Evolutionary conservation across 2,888 invertebrate genomes (phyloP).

Genomic region (Eulithis testata): DNA sequence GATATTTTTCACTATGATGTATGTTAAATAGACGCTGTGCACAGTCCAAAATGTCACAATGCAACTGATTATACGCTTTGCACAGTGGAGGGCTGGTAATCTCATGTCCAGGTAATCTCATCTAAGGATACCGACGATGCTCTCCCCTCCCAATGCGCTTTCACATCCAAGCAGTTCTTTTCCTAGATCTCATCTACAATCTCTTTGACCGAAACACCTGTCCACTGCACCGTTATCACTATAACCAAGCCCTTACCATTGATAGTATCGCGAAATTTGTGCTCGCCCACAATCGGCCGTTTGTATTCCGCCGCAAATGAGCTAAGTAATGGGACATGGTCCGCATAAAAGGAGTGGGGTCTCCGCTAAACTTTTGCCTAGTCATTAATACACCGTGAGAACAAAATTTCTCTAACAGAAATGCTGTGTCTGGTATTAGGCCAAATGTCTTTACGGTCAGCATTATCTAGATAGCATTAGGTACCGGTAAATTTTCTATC

Average conservation of each 20-base stretch:
- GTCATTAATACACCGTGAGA: constrained; percentile 81
- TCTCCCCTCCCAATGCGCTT: neutral
- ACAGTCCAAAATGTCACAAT: neutral
- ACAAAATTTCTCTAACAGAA: constrained; percentile 46
- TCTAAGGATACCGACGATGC: neutral
- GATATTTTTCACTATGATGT: neutral
- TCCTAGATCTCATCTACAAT: neutral
- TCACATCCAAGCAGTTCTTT: neutral
- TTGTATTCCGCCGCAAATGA: constrained; percentile 83
- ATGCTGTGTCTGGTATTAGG: constrained; percentile 44
- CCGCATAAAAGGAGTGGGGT: constrained; percentile 71
- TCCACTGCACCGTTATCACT: neutral
- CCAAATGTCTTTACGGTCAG: constrained; percentile 41
- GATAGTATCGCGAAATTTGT: constrained; percentile 82
- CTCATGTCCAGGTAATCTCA: too few relatives aligned
- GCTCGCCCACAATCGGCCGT: constrained; percentile 75
- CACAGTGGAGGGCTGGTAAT: neutral
- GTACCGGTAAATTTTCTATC: constrained; percentile 28
- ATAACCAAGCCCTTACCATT: constrained; percentile 22
- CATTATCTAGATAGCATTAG: constrained; percentile 26
- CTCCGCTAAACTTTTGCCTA: constrained; percentile 73
- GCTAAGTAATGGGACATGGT: constrained; percentile 69
- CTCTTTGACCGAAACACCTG: neutral
- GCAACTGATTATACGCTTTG: too few relatives aligned
- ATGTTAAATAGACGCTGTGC: neutral